Evolutionary conservation across 2,888 invertebrate genomes (phyloP).

Genomic region (Graphium colonna): DNA sequence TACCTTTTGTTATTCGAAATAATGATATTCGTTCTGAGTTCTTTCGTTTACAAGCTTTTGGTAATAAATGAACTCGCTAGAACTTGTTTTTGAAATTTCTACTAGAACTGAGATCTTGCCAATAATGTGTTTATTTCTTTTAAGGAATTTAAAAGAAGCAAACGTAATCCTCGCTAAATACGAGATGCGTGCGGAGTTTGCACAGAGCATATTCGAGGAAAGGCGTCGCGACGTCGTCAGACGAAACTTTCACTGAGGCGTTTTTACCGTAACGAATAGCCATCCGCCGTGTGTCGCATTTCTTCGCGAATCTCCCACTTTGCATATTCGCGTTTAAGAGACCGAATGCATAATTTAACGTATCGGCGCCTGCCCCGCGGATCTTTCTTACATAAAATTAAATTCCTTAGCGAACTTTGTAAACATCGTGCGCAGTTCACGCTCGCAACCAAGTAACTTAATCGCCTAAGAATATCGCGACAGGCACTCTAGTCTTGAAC

Average conservation of each 20-base stretch:
- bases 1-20: no score
- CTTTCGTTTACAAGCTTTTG: no score
- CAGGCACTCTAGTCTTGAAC: conserved; percentile 32
- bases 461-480: conserved; percentile 26
- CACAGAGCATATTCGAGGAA: not conserved
- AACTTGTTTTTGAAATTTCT: no score
- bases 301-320: not conserved
- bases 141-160: no score
- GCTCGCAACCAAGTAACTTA: conserved; percentile 14
- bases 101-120: no score
- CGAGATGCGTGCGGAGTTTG: not conserved
- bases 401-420: not conserved
- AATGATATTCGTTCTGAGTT: no score
- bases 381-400: conserved; percentile 22
- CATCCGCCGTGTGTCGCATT: not conserved
- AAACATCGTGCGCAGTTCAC: not conserved
- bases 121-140: no score
- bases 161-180: no score
- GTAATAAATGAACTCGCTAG: no score
- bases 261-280: not conserved
- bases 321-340: not conserved
- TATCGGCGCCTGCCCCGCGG: conserved; percentile 5
- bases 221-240: not conserved
- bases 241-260: conserved; percentile 5
- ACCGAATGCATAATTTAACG: conserved; percentile 3